These are phyloP conservation scores for Calliphora vomitoria DNA, from an alignment of 2,888 invertebrate genomes.

Conservation along the genomic window DNA sequence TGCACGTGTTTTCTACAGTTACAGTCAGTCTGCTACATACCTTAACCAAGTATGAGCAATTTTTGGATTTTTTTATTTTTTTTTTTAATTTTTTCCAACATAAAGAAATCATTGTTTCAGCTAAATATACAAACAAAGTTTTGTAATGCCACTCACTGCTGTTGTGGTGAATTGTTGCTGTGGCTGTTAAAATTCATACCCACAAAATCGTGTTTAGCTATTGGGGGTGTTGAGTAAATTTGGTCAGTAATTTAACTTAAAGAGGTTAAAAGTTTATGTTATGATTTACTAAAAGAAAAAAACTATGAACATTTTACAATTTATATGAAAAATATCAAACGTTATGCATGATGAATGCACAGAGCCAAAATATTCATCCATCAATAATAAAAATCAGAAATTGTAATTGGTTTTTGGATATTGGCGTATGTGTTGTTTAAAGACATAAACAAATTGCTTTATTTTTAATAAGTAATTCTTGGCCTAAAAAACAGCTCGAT, in stretches of 20 bases:
- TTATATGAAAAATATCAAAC: not conserved
- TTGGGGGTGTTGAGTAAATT: conserved; percentile 70
- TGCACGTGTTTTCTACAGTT: conserved; percentile 62
- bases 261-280: conserved; percentile 67
- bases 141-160: conserved; percentile 22
- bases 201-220: conserved; percentile 68
- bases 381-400: not conserved
- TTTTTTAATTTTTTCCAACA: not conserved
- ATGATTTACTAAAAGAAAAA: conserved; percentile 31
- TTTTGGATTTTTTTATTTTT: no score
- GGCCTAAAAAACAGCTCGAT: not conserved
- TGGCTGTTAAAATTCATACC: conserved; percentile 57
- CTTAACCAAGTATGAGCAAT: conserved; percentile 32
- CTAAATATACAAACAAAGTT: not conserved
- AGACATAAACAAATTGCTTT: conserved; percentile 34
- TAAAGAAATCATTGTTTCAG: conserved; percentile 56
- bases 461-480: conserved; percentile 8
- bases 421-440: not conserved
- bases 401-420: not conserved
- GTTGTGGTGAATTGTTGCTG: conserved; percentile 28
- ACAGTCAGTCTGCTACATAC: not conserved
- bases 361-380: conserved; percentile 14
- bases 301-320: conserved; percentile 3
- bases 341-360: not conserved
- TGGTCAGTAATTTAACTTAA: conserved; percentile 69